Conservation (phyloP, 2,797 vertebrate genomes). For the Thaleichthys pacificus region DNA sequence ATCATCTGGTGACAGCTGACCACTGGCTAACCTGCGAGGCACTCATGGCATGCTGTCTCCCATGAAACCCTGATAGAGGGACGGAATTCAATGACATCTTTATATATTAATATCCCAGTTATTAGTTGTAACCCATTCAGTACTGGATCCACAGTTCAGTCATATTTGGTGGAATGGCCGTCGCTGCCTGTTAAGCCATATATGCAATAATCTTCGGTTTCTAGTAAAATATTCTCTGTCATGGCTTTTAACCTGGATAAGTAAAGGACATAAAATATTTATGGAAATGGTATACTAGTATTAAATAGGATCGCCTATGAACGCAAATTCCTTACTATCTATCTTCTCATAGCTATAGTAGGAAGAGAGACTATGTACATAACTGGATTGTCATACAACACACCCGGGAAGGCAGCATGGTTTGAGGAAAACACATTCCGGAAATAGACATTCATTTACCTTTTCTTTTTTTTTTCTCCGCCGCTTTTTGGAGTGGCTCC, state of each 20-base stretch:
- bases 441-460: constrained; percentile 7
- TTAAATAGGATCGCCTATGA: background rate
- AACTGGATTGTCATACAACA: background rate
- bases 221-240: background rate
- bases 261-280: background rate
- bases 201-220: background rate
- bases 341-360: background rate
- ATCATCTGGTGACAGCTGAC: constrained; percentile 66
- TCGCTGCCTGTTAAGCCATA: background rate
- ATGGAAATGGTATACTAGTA: background rate
- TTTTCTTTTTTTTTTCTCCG: background rate
- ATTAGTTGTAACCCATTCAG: background rate
- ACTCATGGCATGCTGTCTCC: constrained; percentile 21
- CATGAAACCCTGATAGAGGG: constrained; percentile 12
- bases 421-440: background rate
- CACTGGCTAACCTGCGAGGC: constrained; percentile 47
- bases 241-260: background rate
- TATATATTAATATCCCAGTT: background rate
- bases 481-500: constrained; percentile 15
- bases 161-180: background rate
- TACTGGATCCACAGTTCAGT: background rate
- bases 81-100: background rate
- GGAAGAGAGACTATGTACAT: background rate
- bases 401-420: background rate
- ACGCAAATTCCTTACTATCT: background rate